Percentiles rank a stretch among this genome's conserved stretches.
Evolutionary conservation across 1,140 invertebrate genomes (phyloP).

Genomic region (Megathymus violae): DNA sequence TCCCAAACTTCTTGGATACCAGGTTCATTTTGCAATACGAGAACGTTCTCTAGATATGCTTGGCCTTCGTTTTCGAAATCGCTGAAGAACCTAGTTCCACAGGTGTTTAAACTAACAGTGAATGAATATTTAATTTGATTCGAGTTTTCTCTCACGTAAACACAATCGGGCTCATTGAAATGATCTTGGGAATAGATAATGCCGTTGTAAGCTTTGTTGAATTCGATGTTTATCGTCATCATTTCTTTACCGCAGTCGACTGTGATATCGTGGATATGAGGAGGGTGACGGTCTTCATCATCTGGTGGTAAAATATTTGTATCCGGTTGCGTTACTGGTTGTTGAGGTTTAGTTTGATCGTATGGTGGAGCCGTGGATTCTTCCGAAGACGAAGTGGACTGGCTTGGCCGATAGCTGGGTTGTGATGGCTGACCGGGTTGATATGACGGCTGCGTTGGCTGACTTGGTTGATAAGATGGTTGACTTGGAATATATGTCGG

Average conservation of each 20-base stretch:
- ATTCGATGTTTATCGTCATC: slow-evolving; percentile 93
- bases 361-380: slow-evolving; percentile 34
- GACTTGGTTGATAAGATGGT: slow-evolving; percentile 44
- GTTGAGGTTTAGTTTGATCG: slow-evolving; percentile 39
- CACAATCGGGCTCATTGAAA: slow-evolving; percentile 88
- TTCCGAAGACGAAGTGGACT: slow-evolving; percentile 23
- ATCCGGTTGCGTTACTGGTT: slow-evolving; percentile 33
- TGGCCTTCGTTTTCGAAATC: slow-evolving; percentile 89
- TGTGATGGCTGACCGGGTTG: slow-evolving; percentile 28
- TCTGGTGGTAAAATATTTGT: slow-evolving; percentile 39
- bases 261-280: slow-evolving; percentile 90
- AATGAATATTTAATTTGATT: slow-evolving; percentile 89
- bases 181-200: slow-evolving; percentile 93
- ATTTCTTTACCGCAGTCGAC: slow-evolving; percentile 91
- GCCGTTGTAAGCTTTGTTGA: slow-evolving; percentile 90
- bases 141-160: slow-evolving; percentile 89
- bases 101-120: slow-evolving; percentile 90
- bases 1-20: slow-evolving; percentile 94
- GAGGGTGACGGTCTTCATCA: slow-evolving; percentile 86
- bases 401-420: slow-evolving; percentile 22
- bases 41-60: slow-evolving; percentile 91
- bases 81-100: slow-evolving; percentile 92
- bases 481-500: slow-evolving; percentile 51
- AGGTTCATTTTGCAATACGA: slow-evolving; percentile 91
- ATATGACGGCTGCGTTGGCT: slow-evolving; percentile 30